phyloP scores from a whole-genome alignment of 1,140 invertebrate genomes.

The Cryptotermes secundus region DNA sequence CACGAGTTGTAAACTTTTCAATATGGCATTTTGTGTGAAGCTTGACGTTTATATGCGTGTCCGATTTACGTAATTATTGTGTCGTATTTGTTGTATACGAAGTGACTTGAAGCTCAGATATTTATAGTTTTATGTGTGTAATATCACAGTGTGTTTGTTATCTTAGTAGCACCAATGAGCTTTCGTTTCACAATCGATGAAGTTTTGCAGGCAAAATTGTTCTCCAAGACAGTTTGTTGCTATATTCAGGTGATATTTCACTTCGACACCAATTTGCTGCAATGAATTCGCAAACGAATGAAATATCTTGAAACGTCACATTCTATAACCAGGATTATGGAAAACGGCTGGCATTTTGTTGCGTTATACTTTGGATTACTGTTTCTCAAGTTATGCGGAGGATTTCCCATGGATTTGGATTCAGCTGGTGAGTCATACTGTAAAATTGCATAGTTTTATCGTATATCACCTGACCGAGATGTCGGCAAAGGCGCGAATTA shows the following conservation, averaged over 20 bases:
- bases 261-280: neutral
- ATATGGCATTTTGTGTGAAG: neutral
- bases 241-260: constrained; percentile 4
- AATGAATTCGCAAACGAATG: neutral
- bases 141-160: neutral
- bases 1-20: neutral
- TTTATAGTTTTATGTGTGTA: neutral
- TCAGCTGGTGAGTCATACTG: constrained; percentile 23
- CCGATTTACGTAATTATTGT: neutral
- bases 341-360: neutral
- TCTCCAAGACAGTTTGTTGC: neutral
- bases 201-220: neutral
- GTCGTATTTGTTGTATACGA: neutral
- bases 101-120: neutral
- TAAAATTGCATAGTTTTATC: neutral
- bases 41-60: neutral
- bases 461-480: neutral
- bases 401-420: constrained; percentile 25
- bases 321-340: constrained; percentile 1
- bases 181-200: constrained; percentile 1
- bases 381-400: neutral
- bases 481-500: neutral
- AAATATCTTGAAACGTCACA: constrained; percentile 16
- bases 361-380: neutral
- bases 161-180: neutral